These are phyloP conservation scores for Antigone vipio DNA, from an alignment of 2,113 vertebrate genomes.

Conservation along the genomic window DNA sequence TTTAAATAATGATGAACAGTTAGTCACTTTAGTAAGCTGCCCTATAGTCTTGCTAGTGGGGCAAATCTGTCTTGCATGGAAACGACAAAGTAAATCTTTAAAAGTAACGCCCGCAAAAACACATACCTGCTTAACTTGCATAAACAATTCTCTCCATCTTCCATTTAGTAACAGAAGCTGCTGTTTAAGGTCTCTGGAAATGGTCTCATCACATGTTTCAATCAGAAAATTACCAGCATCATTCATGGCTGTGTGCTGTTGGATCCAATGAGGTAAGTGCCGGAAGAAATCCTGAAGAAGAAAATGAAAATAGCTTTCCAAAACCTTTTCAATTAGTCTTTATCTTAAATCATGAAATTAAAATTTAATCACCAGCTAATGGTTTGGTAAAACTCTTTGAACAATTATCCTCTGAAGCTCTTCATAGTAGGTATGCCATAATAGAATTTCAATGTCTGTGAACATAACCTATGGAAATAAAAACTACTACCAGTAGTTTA, in stretches of 20 bases:
- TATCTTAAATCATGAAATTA: background rate
- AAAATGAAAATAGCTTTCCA: background rate
- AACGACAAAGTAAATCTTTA: background rate
- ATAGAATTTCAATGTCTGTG: background rate
- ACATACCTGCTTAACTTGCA: conserved; percentile 93
- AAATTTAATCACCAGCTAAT: background rate
- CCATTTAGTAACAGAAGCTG: conserved; percentile 90
- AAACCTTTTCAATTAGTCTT: background rate
- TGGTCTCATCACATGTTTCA: conserved; percentile 93
- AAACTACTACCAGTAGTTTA: background rate
- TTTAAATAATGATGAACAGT: background rate
- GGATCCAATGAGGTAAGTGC: conserved; percentile 85
- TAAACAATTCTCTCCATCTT: conserved; percentile 81
- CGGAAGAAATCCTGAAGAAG: conserved; percentile 76
- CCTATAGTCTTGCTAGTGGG: background rate
- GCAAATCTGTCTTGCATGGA: background rate
- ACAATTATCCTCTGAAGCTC: background rate
- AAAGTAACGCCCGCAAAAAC: background rate
- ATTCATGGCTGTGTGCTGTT: conserved; percentile 96
- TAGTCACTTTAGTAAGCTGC: background rate
- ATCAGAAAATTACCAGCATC: conserved; percentile 98
- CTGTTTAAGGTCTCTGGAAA: conserved; percentile 95
- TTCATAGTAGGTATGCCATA: background rate
- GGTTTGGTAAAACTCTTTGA: background rate
- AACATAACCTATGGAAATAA: background rate